Percentiles rank a stretch among this genome's conserved stretches.
Evolutionary conservation across 1,140 invertebrate genomes (phyloP).

Genomic region (Ditylenchus dipsaci): DNA sequence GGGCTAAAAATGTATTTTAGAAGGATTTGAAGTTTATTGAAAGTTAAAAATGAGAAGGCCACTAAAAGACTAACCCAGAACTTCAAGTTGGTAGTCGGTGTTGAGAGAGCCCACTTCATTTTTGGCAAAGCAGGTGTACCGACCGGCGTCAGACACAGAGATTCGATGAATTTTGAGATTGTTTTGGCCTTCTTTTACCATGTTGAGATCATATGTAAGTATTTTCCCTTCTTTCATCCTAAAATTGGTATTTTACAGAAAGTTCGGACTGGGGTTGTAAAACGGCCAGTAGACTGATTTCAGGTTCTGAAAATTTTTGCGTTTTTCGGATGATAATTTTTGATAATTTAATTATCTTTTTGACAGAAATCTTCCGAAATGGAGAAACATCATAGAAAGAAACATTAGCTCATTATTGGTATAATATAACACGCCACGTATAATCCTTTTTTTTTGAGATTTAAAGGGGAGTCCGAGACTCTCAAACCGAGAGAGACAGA

Average conservation of each 20-base stretch:
- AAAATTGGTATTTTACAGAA: not conserved
- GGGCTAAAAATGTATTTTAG: conserved; percentile 58
- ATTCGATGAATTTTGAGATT: conserved; percentile 10
- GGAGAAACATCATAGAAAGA: too few relatives aligned
- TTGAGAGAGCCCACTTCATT: conserved; percentile 63
- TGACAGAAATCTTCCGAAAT: too few relatives aligned
- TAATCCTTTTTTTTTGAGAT: too few relatives aligned
- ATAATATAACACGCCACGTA: too few relatives aligned
- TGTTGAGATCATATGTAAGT: not conserved
- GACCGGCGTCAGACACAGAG: conserved; percentile 57
- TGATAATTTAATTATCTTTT: too few relatives aligned
- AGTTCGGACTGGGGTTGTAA: too few relatives aligned
- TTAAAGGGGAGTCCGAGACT: too few relatives aligned
- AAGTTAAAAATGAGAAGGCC: not conserved
- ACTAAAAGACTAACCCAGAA: conserved; percentile 59
- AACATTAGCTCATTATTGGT: too few relatives aligned
- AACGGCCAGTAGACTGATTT: too few relatives aligned
- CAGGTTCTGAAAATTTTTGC: too few relatives aligned
- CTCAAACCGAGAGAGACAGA: too few relatives aligned
- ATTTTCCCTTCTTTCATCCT: conserved; percentile 15
- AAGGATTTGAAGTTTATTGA: not conserved
- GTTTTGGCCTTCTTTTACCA: conserved; percentile 23
- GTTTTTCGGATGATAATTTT: too few relatives aligned
- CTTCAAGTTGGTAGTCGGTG: conserved; percentile 61
- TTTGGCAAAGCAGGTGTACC: conserved; percentile 63